Percentiles rank a stretch among this genome's conserved stretches.
Evolutionary conservation across 2,888 invertebrate species (phyloP).

Genomic region (Fragum sueziense): DNA sequence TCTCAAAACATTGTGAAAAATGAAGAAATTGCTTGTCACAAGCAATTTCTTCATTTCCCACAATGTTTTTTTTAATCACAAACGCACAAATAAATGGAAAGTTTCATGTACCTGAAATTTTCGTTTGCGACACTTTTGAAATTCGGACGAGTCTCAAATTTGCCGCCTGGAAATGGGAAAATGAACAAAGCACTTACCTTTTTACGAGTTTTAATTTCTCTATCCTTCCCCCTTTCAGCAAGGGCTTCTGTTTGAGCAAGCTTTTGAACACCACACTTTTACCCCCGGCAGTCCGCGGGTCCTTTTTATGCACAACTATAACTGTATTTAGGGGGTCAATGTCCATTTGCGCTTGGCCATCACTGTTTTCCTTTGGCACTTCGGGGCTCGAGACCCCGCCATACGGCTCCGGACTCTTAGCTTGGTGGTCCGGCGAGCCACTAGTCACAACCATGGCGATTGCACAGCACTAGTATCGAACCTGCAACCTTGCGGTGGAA

Average conservation of each 20-base stretch:
- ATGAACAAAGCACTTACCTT: no score
- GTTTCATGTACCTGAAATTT: no score
- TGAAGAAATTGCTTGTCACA: background rate
- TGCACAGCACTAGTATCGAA: background rate
- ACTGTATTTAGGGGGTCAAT: constrained; percentile 60
- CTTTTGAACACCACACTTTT: constrained; percentile 59
- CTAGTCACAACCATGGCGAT: constrained; percentile 52
- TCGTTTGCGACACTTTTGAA: no score
- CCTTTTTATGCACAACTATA: constrained; percentile 55
- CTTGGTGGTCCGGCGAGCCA: constrained; percentile 41
- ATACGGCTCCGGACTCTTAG: constrained; percentile 43
- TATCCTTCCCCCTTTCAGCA: constrained; percentile 56
- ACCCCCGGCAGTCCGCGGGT: constrained; percentile 23
- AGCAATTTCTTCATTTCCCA: background rate
- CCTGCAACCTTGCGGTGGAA: background rate
- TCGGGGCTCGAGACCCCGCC: constrained; percentile 53
- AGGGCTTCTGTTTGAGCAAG: constrained; percentile 54
- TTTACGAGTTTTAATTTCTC: constrained; percentile 67
- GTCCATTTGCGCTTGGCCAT: constrained; percentile 47
- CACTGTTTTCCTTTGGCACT: constrained; percentile 46
- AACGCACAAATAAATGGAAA: background rate
- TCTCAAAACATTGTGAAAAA: background rate
- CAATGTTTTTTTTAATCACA: background rate
- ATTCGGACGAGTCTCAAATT: no score
- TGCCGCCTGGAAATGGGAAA: no score